A percentile compares a stretch with the other conserved stretches of the same genome.
These are phyloP conservation scores for Panthera leo DNA, from an alignment of 2,113 vertebrate species.

Conservation along the genomic window DNA sequence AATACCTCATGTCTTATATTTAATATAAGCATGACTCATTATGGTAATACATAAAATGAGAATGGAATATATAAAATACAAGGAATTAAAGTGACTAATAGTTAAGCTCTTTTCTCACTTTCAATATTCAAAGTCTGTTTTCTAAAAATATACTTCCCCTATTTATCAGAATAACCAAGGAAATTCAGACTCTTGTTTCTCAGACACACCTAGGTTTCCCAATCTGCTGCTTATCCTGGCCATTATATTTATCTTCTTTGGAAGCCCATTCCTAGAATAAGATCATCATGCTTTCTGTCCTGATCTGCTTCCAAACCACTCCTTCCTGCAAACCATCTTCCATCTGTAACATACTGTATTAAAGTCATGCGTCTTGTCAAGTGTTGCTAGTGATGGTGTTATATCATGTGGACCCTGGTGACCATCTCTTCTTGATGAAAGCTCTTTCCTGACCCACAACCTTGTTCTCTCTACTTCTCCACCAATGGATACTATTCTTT, in stretches of 20 bases:
- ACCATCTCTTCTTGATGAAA: not conserved
- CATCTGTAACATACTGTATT: not conserved
- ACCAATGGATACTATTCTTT: not conserved
- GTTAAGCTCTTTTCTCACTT: not conserved
- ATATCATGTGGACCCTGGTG: not conserved
- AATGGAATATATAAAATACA: conserved; percentile 32
- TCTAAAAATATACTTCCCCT: conserved; percentile 34
- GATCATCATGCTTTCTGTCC: not conserved
- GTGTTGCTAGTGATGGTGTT: not conserved
- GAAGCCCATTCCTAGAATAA: not conserved
- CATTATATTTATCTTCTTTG: not conserved
- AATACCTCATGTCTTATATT: not conserved
- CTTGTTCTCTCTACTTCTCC: not conserved
- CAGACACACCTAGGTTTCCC: not conserved
- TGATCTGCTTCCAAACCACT: not conserved
- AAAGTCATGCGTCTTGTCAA: not conserved
- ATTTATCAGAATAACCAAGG: conserved; percentile 32
- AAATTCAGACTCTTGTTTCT: not conserved
- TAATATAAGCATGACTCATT: not conserved
- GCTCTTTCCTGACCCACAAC: not conserved
- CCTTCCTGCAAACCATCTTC: not conserved
- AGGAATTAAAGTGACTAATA: conserved; percentile 3
- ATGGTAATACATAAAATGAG: conserved; percentile 11
- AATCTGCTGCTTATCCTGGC: not conserved
- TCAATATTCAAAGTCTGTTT: conserved; percentile 34